Evolutionary conservation across 2,113 vertebrate genomes (phyloP), one percentile per base, ranked within the genome.

Genomic region (Ageneiosus marmoratus): DNA sequence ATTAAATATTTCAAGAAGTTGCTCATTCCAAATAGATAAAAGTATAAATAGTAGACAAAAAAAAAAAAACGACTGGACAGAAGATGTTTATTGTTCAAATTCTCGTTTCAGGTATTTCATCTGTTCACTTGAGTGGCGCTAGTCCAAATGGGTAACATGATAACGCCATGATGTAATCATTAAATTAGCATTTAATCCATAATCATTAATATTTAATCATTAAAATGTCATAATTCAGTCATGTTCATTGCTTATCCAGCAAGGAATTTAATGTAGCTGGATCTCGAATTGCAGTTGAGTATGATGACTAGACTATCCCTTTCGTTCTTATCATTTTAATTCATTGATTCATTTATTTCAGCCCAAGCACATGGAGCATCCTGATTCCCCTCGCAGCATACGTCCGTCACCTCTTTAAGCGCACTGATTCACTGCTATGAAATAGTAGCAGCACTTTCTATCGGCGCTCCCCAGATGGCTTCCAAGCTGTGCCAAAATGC

Each of bases 341-440:
- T 12, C 27, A 63, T 60, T 73, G 46, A 24, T 56, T 77, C 74
- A 27, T 79, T 51, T 75, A 46, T 51, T 48, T 51, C 15, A 1
- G 32, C 12, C 46, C 2, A 16, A 80, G 29, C 48, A 34, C 3
- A 22, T 32, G 48, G 32, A 67, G 48, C 41, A 24, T 53, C 63
- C 48, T 51, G 3, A 10, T 65, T 81, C 72, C 77, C 63, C 82
- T 34, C 37, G 77, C 86, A 55, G 41, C 77, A 81, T 83, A 82
- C 75, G 86, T 83, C 84, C 83, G 83, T 89, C 88, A 88, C 48
- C 86, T 88, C 89, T 79, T 16, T 89, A 91, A 89, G 86, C 60
- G 88, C 82, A 15, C 65, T 80, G 0, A 83, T n/a, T 67, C 89
- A 79, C 86, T 22, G 13, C 88, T 86, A 34, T 10, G 53, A 15